These are phyloP conservation scores for Propithecus coquereli DNA, from an alignment of 2,113 vertebrate species.

Conservation along the genomic window DNA sequence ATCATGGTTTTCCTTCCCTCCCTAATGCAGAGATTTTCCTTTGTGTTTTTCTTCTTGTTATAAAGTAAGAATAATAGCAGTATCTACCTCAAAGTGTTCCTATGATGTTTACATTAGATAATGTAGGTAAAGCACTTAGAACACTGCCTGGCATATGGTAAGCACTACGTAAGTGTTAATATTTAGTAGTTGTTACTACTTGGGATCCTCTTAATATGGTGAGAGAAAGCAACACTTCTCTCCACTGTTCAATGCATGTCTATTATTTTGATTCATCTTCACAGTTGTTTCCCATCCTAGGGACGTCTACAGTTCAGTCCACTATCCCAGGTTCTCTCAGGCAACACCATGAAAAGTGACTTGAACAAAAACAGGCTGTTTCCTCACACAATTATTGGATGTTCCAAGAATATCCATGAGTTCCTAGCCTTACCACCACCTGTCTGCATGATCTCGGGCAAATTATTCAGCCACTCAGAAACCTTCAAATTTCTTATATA, in stretches of 20 bases:
- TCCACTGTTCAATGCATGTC: not conserved
- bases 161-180: not conserved
- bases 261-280: not conserved
- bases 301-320: not conserved
- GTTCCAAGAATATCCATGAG: not conserved
- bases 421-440: not conserved
- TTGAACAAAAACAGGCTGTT: not conserved
- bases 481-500: not conserved
- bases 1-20: not conserved
- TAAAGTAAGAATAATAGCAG: not conserved
- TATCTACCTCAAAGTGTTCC: not conserved
- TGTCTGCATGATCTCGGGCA: not conserved
- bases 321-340: not conserved
- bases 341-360: not conserved
- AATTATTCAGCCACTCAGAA: not conserved
- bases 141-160: not conserved
- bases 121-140: not conserved
- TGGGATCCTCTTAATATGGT: not conserved
- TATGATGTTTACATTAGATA: not conserved
- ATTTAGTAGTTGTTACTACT: not conserved
- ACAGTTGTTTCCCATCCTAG: not conserved
- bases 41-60: not conserved
- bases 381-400: not conserved
- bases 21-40: not conserved
- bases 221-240: not conserved